A percentile compares a stretch with the other conserved stretches of the same genome.
Evolutionary conservation across 2,797 vertebrate species (phyloP).

Genomic region (Epinephelus coioides): DNA sequence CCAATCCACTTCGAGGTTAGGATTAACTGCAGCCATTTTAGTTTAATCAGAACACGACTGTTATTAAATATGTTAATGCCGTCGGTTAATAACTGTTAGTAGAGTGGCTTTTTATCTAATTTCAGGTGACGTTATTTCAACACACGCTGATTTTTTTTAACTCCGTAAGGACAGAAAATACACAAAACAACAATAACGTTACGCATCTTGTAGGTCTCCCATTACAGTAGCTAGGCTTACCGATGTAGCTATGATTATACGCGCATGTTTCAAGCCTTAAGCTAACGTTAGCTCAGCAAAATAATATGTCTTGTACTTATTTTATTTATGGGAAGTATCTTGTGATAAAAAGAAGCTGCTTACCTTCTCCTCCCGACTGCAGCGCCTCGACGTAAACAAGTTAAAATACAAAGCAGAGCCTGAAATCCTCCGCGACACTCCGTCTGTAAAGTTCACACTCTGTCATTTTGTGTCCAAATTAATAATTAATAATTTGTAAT

Average conservation of each 20-base stretch:
- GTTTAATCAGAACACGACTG: background rate
- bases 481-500: too few species aligned
- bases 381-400: slow-evolving; percentile 67
- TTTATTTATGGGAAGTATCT: background rate
- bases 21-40: slow-evolving; percentile 36
- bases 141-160: background rate
- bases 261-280: background rate
- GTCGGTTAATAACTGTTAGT: background rate
- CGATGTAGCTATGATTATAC: background rate
- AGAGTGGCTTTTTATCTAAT: rapidly evolving
- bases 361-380: slow-evolving; percentile 58
- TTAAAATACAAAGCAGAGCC: slow-evolving; percentile 52
- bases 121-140: background rate
- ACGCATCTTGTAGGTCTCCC: background rate
- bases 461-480: background rate
- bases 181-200: too few species aligned
- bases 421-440: background rate
- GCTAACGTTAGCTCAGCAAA: background rate
- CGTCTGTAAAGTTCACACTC: background rate
- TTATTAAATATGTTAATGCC: background rate
- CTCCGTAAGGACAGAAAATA: background rate
- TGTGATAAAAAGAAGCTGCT: slow-evolving; percentile 18
- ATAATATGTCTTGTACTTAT: background rate
- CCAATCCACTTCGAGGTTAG: slow-evolving; percentile 24
- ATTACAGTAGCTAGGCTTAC: too few species aligned